Percentiles rank a stretch among this genome's conserved stretches.
Evolutionary conservation across 2,113 vertebrate species (phyloP).

Genomic region (Nothocercus julius): DNA sequence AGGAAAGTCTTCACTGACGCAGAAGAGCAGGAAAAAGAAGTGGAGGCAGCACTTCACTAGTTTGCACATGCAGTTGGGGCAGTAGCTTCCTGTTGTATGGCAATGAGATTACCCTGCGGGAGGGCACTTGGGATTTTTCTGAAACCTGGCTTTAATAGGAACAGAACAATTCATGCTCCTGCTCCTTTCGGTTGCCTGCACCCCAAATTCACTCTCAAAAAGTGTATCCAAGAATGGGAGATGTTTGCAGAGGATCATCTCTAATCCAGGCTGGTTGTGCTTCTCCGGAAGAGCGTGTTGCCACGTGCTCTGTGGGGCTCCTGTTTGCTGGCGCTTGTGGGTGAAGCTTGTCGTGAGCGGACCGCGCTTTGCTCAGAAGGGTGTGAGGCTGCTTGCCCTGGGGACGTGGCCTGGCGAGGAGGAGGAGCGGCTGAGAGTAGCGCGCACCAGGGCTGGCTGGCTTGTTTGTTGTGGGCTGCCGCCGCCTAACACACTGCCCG

Average conservation of each 20-base stretch:
- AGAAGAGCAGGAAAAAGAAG: fast-evolving
- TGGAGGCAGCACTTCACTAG: neutral
- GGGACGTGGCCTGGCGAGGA: neutral
- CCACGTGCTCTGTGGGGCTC: fast-evolving
- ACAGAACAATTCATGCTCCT: neutral
- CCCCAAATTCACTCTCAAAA: neutral
- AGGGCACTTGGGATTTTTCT: neutral
- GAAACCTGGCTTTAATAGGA: neutral
- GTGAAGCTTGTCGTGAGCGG: neutral
- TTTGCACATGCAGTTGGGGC: fast-evolving
- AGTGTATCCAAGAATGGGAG: neutral
- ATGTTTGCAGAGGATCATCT: neutral
- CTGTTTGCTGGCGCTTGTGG: neutral
- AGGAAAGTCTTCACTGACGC: fast-evolving
- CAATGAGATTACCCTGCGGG: fast-evolving
- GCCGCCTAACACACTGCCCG: neutral
- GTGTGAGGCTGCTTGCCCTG: neutral
- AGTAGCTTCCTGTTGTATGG: neutral
- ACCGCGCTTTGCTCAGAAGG: neutral
- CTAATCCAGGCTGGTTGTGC: neutral
- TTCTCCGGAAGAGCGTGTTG: neutral
- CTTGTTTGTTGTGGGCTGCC: neutral
- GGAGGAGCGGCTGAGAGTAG: neutral
- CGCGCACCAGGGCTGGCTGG: neutral
- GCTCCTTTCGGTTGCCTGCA: neutral